Evolutionary conservation across 2,888 invertebrate genomes (phyloP).

Genomic region (Lagria hirta): DNA sequence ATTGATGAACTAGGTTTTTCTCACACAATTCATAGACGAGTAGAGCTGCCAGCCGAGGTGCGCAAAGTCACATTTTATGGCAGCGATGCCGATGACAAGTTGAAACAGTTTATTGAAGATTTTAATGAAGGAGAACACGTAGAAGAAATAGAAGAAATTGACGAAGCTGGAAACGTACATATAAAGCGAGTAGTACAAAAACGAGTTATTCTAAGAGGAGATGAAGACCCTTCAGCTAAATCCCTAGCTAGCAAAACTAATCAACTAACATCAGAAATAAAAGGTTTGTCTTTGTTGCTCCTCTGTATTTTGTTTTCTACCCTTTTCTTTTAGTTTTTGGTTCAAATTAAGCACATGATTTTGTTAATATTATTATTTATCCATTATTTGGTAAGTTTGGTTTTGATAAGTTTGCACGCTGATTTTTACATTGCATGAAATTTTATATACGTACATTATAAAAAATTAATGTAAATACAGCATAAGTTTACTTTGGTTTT

Average conservation of each 20-base stretch:
- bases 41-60: constrained; percentile 57
- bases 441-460: too few species aligned
- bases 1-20: constrained; percentile 53
- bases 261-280: constrained; percentile 25
- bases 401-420: constrained; percentile 23
- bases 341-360: too few species aligned
- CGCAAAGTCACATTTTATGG: constrained; percentile 58
- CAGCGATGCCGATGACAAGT: constrained; percentile 56
- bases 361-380: constrained; percentile 4
- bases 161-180: constrained; percentile 59
- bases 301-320: constrained; percentile 21
- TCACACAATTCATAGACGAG: constrained; percentile 55
- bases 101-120: constrained; percentile 56
- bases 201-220: constrained; percentile 52
- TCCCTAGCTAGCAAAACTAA: constrained; percentile 24
- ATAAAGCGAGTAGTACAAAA: constrained; percentile 56
- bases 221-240: constrained; percentile 27
- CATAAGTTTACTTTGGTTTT: too few species aligned
- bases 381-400: constrained; percentile 20
- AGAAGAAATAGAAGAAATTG: constrained; percentile 57
- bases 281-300: constrained; percentile 45
- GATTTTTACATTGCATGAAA: constrained; percentile 16
- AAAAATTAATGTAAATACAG: too few species aligned
- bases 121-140: constrained; percentile 59
- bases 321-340: constrained; percentile 16